Evolutionary conservation across 2,888 invertebrate genomes (phyloP), one percentile per base, ranked within the genome.

Genomic region (Ormyrus labotus): DNA sequence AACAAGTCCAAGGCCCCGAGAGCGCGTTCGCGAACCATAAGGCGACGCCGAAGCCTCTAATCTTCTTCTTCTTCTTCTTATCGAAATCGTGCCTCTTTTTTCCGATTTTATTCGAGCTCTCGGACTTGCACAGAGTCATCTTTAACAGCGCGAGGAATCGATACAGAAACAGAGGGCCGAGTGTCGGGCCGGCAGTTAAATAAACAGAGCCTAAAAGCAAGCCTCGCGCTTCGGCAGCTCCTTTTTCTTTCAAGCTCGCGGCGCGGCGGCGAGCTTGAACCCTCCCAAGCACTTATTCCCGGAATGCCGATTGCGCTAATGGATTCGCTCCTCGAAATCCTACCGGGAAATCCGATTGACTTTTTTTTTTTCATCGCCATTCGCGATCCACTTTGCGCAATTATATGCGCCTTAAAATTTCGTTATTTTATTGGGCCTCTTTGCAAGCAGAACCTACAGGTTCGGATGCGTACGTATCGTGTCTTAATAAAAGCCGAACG

Each of bases 1-100:
- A 85, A 84, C 83, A 84, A 84, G 85, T 84, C 84, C 85, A 84
- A 85, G 84, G 84, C 78, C 82, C 57, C 47, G 7, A 55, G 48
- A 55, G 48, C 53, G 19, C 19, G 19, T 2, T 19, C 2, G 2
- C 19, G 19, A 19, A 19, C 19, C 19, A 19, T 19, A 19, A 19
- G 19, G 19, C 19, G 1, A 19, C 1, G 19, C 2, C 19, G 19
- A 19, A 19, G 19, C 19, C 19, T 19, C 19, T 19, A 19, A 19
- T 19, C 19, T 19, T 19, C 19, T 19, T 19, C 19, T 19, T 19
- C 19, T 19, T 19, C 19, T 19, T 19, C 19, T 19, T 19, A 19
- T 19, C 19, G 19, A 19, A 19, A 1, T 19, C 19, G 19, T 19
- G 1, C 19, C 19, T 19, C 19, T 19, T 19, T 19, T 19, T 19